Percentiles rank a stretch among this genome's conserved stretches.
These are phyloP conservation scores for Hypena proboscidalis DNA, from an alignment of 2,888 invertebrate genomes.

Conservation along the genomic window DNA sequence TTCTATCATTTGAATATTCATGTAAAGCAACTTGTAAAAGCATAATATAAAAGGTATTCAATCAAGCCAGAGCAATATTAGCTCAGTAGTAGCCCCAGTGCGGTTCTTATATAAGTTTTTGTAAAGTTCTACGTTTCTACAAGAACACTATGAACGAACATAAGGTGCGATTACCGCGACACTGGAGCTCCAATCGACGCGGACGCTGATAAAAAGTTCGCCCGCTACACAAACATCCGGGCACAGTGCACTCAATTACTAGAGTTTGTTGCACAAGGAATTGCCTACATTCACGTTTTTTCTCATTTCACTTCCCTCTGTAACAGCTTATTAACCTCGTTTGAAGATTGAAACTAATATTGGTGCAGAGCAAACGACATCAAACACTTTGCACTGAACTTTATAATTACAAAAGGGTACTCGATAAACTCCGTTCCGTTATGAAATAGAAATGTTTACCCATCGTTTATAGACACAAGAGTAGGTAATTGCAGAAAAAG, in stretches of 20 bases:
- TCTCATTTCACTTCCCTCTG: conserved; percentile 44
- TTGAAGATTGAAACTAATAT: conserved; percentile 53
- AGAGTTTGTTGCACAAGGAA: conserved; percentile 69
- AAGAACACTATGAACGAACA: conserved; percentile 20
- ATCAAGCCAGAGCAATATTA: no score
- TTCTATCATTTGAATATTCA: no score
- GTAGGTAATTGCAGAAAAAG: conserved; percentile 33
- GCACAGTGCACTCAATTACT: conserved; percentile 75
- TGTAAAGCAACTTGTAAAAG: no score
- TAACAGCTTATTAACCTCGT: conserved; percentile 62
- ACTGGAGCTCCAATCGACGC: conserved; percentile 66
- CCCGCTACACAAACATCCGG: conserved; percentile 74
- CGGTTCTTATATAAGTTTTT: conserved; percentile 48
- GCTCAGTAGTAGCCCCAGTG: conserved; percentile 24
- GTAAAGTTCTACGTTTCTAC: conserved; percentile 34
- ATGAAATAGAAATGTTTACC: conserved; percentile 40
- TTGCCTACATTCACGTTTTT: conserved; percentile 60
- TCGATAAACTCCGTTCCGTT: conserved; percentile 25
- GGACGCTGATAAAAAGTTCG: conserved; percentile 75
- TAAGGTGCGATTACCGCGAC: conserved; percentile 63
- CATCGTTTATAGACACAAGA: conserved; percentile 22
- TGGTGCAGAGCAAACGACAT: conserved; percentile 47
- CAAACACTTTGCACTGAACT: conserved; percentile 36
- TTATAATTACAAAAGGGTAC: conserved; percentile 29
- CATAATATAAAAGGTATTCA: no score